Evolutionary conservation across 2,113 vertebrate genomes (phyloP), one percentile per base, ranked within the genome.

Genomic region (Oncorhynchus masou): DNA sequence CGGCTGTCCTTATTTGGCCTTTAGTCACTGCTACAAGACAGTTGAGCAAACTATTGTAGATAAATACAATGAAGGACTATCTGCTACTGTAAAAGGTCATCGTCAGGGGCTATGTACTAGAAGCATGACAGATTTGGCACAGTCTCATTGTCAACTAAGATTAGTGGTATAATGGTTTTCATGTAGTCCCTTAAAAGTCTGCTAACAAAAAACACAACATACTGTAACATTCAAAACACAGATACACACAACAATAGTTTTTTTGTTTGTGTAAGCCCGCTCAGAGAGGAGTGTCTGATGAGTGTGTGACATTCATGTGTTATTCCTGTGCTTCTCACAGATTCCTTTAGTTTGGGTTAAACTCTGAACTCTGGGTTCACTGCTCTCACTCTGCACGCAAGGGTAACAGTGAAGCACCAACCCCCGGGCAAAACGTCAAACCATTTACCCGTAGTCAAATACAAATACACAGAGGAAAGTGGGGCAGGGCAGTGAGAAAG

Each of bases 1-100:
- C 11, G 39, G 39, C 39, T 59, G 78, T 69, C 85, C 83, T 67
- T 85, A 84, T 85, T 89, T 89, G 85, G 85, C 85, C 84, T 83
- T 75, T 79, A 84, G 87, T 87, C 85, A 84, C 86, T 84, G 82
- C 85, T 77, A 90, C 84, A 88, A 54, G 15, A 68, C 19, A 19
- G 48, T 34, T 66, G 15, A 29, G 84, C 87, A 72, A 85, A 85
- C 39, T 45, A 45, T 45, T 45, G 39, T 45, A 12, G 39, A 3
- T 45, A 45, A 45, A 12, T 45, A 12, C 9, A 45, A 3, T 45
- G 11, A 45, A 45, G 39, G 39, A 45, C 39, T 45, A 45, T 45
- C 39, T 45, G 89, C 83, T 81, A 84, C 85, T 82, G 82, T 79
- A 11, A 84, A 83, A 90, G 88, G 85, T 90, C 90, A 2, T 45